Evolutionary conservation across 2,888 invertebrate genomes (phyloP), one percentile per base, ranked within the genome.

Genomic region (Suillia variegata): DNA sequence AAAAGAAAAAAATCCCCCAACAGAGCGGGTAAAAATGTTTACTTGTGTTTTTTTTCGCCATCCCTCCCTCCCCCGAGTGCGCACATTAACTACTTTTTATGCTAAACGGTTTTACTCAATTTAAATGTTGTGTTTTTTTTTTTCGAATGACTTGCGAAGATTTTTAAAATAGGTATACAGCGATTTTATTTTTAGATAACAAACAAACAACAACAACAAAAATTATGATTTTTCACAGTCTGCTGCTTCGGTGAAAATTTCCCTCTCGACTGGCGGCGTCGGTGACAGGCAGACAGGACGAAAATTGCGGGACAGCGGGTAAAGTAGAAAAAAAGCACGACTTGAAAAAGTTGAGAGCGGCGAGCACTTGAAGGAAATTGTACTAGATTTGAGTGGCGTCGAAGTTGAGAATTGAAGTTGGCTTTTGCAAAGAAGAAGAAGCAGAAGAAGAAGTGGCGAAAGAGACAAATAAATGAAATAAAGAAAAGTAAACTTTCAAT

Each of bases 201-300:
- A n/a, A n/a, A n/a, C n/a, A n/a, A n/a, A n/a, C n/a, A n/a, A n/a
- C n/a, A n/a, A n/a, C n/a, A n/a, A n/a, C n/a, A n/a, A n/a, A n/a
- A n/a, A n/a, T n/a, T n/a, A n/a, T n/a, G n/a, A n/a, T n/a, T n/a
- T n/a, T n/a, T n/a, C n/a, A n/a, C n/a, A n/a, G n/a, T 31, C 57
- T 57, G 57, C 33, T 57, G 57, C 52, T 26, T 26, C 10, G 45
- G n/a, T 26, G 38, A 47, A 58, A 52, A 53, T 51, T 53, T 53
- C 48, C 34, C 34, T 34, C 21, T 6, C 15, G 22, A 47, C 57
- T 17, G 21, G 5, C 26, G 10, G 10, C 26, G 26, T 10, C 5
- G 26, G n/a, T n/a, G n/a, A n/a, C 26, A 26, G 26, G 26, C 5
- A 26, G 10, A 26, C 42, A 20, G 31, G 15, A 10, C 49, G 34